Conservation (phyloP, 1,140 invertebrate genomes). For the Dendrolimus kikuchii region DNA sequence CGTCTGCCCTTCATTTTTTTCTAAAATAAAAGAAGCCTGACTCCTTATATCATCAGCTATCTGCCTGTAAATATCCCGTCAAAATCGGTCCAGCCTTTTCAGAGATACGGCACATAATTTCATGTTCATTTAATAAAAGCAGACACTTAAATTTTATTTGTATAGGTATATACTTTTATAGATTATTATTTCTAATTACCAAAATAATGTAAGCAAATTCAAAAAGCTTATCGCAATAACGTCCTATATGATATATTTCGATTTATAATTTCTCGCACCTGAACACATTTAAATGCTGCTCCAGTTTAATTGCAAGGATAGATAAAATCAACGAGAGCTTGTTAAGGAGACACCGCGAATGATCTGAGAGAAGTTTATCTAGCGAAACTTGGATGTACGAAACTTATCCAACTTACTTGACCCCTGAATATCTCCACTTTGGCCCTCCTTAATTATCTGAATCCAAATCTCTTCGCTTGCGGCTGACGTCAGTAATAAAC, state of each 20-base stretch:
- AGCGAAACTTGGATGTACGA: slow-evolving; percentile 19
- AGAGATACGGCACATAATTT: too few relatives aligned
- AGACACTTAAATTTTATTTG: too few relatives aligned
- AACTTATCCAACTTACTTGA: slow-evolving; percentile 19
- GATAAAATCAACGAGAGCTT: slow-evolving; percentile 21
- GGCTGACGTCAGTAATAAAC: slow-evolving; percentile 3
- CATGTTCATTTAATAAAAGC: too few relatives aligned
- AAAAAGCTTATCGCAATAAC: background rate
- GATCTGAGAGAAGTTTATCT: slow-evolving; percentile 24
- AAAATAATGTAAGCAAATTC: background rate
- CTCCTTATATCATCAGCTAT: too few relatives aligned
- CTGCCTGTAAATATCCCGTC: too few relatives aligned
- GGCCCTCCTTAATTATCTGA: slow-evolving; percentile 17
- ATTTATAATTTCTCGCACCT: slow-evolving; percentile 6
- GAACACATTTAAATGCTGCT: slow-evolving; percentile 10
- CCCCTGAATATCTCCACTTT: slow-evolving; percentile 9
- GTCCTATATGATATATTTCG: background rate
- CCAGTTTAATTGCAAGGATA: slow-evolving; percentile 18
- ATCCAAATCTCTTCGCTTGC: slow-evolving; percentile 10
- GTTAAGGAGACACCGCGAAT: slow-evolving; percentile 20
- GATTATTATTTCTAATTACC: background rate
- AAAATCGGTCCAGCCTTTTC: too few relatives aligned
- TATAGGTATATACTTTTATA: background rate
- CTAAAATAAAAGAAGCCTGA: too few relatives aligned
- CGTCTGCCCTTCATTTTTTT: too few relatives aligned